Evolutionary conservation across 1,140 invertebrate genomes (phyloP).

Genomic region (Heliothis subflexa): DNA sequence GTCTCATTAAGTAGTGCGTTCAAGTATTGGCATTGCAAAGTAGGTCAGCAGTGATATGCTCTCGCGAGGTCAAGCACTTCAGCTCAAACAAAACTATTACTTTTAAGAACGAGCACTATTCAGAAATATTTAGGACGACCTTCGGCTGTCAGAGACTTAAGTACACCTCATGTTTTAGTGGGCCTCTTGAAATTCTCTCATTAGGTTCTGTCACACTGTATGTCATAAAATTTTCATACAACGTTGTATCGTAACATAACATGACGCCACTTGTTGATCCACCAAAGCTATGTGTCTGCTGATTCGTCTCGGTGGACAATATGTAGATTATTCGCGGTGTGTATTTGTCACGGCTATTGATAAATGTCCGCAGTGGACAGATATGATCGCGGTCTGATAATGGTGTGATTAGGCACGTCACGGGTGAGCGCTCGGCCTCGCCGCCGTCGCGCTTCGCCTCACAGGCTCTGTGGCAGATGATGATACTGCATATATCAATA

Average conservation of each 20-base stretch:
- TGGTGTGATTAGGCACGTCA: not conserved
- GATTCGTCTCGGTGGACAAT: not conserved
- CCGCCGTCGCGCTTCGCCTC: not conserved
- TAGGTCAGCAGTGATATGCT: conserved; percentile 21
- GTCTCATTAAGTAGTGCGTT: not conserved
- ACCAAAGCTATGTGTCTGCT: not conserved
- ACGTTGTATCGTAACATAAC: too few species aligned
- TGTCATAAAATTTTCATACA: too few species aligned
- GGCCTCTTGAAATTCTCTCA: too few species aligned
- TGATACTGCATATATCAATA: not conserved
- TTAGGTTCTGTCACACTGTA: too few species aligned
- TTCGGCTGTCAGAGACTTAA: not conserved
- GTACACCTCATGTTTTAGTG: too few species aligned
- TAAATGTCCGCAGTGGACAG: not conserved
- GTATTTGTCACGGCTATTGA: not conserved
- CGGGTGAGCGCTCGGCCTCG: not conserved
- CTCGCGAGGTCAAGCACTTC: conserved; percentile 17
- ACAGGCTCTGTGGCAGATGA: not conserved
- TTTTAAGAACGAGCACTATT: not conserved
- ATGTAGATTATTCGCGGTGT: not conserved
- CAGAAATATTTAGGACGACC: not conserved
- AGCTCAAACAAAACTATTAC: not conserved
- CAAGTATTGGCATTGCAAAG: conserved; percentile 9
- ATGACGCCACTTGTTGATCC: too few species aligned
- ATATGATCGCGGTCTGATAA: conserved; percentile 24